Conservation (phyloP, 2,888 invertebrate species). For the Leptinotarsa haldemani region DNA sequence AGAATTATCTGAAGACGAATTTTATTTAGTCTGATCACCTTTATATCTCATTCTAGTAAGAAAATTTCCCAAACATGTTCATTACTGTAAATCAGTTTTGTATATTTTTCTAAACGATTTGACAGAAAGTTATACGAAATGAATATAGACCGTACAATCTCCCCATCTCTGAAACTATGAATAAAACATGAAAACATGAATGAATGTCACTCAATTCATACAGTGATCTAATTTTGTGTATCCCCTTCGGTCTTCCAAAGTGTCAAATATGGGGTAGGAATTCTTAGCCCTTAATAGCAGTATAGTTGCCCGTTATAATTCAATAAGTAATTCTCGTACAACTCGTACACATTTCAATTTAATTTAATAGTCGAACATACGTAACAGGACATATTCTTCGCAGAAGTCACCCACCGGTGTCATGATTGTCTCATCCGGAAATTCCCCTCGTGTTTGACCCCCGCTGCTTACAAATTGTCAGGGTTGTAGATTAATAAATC, state of each 20-base stretch:
- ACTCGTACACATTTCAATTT: constrained; percentile 63
- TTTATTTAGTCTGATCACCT: no score
- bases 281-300: constrained; percentile 56
- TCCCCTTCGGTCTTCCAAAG: neutral
- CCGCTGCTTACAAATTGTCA: constrained; percentile 63
- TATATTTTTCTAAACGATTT: no score
- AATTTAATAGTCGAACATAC: constrained; percentile 61
- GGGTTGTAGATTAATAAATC: constrained; percentile 63
- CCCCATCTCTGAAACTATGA: no score
- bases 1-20: no score
- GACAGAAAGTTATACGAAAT: no score
- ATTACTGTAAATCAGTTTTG: no score
- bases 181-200: neutral
- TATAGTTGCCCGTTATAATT: constrained; percentile 62
- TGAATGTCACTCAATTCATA: constrained; percentile 2
- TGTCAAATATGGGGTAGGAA: constrained; percentile 48
- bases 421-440: constrained; percentile 56
- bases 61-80: no score
- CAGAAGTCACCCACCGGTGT: constrained; percentile 56
- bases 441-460: constrained; percentile 56
- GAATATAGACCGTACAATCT: no score
- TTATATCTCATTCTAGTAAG: no score
- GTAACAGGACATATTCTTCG: constrained; percentile 58
- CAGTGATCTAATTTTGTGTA: neutral
- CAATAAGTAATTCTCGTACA: constrained; percentile 62